These are phyloP conservation scores for Pungitius pungitius DNA, from an alignment of 2,113 vertebrate species.

Conservation along the genomic window DNA sequence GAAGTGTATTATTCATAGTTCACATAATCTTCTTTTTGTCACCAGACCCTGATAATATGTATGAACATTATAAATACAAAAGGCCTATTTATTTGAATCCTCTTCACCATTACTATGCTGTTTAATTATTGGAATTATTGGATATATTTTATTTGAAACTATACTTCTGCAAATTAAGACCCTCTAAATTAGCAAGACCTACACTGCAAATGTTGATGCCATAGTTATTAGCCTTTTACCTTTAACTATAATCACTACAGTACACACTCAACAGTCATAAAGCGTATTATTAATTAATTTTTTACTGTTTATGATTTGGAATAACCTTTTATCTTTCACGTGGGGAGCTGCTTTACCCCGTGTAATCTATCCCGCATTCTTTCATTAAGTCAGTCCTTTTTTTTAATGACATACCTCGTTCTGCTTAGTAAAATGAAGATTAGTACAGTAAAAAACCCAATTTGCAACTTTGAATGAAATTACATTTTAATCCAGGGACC, in stretches of 20 bases:
- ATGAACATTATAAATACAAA: slow-evolving; percentile 5
- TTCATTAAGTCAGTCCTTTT: slow-evolving; percentile 69
- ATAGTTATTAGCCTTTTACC: slow-evolving; percentile 3
- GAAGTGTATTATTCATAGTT: slow-evolving; percentile 20
- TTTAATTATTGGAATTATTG: neutral
- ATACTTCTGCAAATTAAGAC: neutral
- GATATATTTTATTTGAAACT: slow-evolving; percentile 3
- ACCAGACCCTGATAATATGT: neutral
- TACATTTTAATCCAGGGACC: slow-evolving; percentile 78
- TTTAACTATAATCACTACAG: slow-evolving; percentile 26
- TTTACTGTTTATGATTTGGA: slow-evolving; percentile 44
- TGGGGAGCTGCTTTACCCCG: slow-evolving; percentile 29
- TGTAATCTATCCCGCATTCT: slow-evolving; percentile 62
- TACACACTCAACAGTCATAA: neutral
- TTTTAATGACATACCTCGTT: slow-evolving; percentile 74
- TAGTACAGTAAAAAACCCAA: slow-evolving; percentile 75
- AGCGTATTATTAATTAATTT: slow-evolving; percentile 28
- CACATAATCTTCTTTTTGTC: neutral
- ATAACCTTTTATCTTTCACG: slow-evolving; percentile 49
- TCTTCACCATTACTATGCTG: neutral
- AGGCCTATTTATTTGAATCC: slow-evolving; percentile 4
- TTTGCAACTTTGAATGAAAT: slow-evolving; percentile 79
- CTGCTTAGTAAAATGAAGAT: slow-evolving; percentile 77
- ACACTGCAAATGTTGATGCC: slow-evolving; percentile 27
- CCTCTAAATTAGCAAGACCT: slow-evolving; percentile 10